Percentiles rank a stretch among this genome's conserved stretches.
These are phyloP conservation scores for Tetraodon nigroviridis DNA, from an alignment of 2,113 vertebrate species.

Conservation along the genomic window DNA sequence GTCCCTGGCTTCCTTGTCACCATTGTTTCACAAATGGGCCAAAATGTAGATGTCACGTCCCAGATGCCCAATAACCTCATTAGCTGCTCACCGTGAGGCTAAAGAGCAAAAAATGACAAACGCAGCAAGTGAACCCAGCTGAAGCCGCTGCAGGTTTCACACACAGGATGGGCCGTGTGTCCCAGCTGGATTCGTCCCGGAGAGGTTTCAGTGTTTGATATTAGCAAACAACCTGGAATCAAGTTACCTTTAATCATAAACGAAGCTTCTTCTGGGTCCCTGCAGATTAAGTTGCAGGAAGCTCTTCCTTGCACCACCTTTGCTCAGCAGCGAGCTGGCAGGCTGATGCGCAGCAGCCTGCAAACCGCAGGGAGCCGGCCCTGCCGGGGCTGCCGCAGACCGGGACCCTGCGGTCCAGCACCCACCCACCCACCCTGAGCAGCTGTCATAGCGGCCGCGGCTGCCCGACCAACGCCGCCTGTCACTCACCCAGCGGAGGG, in stretches of 20 bases:
- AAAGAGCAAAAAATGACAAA: slow-evolving; percentile 31
- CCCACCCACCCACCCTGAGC: slow-evolving; percentile 26
- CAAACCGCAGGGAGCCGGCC: slow-evolving; percentile 18
- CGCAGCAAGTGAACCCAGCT: not conserved
- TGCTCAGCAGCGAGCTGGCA: slow-evolving; percentile 33
- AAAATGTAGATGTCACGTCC: slow-evolving; percentile 83
- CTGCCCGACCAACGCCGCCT: slow-evolving; percentile 64
- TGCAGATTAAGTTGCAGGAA: not conserved
- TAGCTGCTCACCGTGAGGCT: slow-evolving; percentile 65
- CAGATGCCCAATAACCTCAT: slow-evolving; percentile 77
- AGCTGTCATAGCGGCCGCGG: slow-evolving; percentile 65
- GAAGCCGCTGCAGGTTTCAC: no score
- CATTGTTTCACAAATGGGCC: slow-evolving; percentile 80
- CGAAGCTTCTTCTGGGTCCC: not conserved
- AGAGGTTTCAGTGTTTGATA: no score
- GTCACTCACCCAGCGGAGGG: slow-evolving; percentile 76
- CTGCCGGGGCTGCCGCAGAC: slow-evolving; percentile 5
- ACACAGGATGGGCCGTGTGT: no score
- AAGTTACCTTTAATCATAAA: no score
- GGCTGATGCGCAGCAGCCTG: slow-evolving; percentile 43
- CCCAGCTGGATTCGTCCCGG: no score
- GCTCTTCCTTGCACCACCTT: not conserved
- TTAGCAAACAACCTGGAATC: no score
- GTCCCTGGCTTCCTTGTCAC: slow-evolving; percentile 76
- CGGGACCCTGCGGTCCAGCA: not conserved